phyloP scores from a whole-genome alignment of 1,140 invertebrate species.

The Dinothrombium tinctorium region DNA sequence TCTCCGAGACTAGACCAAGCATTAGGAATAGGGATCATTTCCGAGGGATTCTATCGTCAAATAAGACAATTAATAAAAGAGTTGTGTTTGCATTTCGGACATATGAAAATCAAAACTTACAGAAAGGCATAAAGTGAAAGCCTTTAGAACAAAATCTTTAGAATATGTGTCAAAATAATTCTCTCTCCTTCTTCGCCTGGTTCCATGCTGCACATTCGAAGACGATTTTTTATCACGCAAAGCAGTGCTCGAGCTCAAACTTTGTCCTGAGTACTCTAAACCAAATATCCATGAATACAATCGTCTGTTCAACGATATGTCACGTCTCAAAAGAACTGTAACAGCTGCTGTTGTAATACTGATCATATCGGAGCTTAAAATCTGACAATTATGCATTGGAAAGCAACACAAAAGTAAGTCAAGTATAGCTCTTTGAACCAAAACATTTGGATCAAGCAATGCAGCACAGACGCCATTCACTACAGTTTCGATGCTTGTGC shows the following conservation, averaged over 20 bases:
- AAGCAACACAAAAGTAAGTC: constrained; percentile 63
- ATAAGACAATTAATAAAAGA: too few species aligned
- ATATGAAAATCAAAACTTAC: too few species aligned
- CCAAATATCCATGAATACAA: constrained; percentile 62
- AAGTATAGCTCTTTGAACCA: constrained; percentile 64
- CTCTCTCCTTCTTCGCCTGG: constrained; percentile 17
- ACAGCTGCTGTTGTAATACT: constrained; percentile 51
- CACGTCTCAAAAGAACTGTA: constrained; percentile 55
- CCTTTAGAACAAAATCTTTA: constrained; percentile 28
- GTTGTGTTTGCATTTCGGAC: too few species aligned
- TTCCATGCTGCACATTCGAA: too few species aligned
- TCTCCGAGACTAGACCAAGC: constrained; percentile 34
- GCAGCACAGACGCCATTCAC: constrained; percentile 42
- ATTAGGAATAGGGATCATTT: constrained; percentile 28
- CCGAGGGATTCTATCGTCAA: constrained; percentile 11
- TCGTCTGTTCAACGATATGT: constrained; percentile 72
- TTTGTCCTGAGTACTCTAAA: constrained; percentile 24
- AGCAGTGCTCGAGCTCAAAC: not conserved
- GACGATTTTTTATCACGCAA: not conserved
- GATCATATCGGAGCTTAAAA: constrained; percentile 45
- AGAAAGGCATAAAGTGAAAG: constrained; percentile 24
- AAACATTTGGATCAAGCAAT: constrained; percentile 50
- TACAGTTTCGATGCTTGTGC: constrained; percentile 59
- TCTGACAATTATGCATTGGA: constrained; percentile 55
- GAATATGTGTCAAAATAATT: constrained; percentile 51